Evolutionary conservation across 2,888 invertebrate genomes (phyloP), one percentile per base, ranked within the genome.

Genomic region (Pseudolycoriella hygida): DNA sequence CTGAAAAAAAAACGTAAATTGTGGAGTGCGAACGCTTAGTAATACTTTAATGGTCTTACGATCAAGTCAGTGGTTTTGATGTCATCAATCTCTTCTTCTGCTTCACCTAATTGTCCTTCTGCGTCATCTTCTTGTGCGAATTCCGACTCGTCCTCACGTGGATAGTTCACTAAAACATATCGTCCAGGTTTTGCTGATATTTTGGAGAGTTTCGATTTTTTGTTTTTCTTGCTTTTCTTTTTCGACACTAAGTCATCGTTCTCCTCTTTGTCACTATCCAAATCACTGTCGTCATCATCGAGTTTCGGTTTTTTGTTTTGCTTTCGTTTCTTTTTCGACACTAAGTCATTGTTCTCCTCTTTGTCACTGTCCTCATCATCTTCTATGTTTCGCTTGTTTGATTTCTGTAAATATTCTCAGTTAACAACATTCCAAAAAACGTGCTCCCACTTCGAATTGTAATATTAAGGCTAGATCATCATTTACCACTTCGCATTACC

Each of bases 141-240:
- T n/a, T 39, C 15, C 3, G 17, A 50, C 19, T 44, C 32, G 11
- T 53, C 51, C 17, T 51, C 43, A 12, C 53, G 45, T 11, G 56
- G 54, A 3, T 60, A 60, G 5, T 61, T 54, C 25, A 62, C 41
- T 2, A 62, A 46, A 0, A 57, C 57, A 51, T 59, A 64, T 3
- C 56, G 34, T 1, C 53, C 51, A 0, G 50, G 44, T 14, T 46
- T 19, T 17, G 12, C 20, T 40, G 18, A 39, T 34, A 41, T 43
- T 15, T 19, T 25, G 17, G 15, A 3, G 3, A 14, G 46, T 40
- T 48, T 34, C 30, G n/a, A 34, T 34, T 34, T 43, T 18, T 41
- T 49, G 47, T 46, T 30, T 48, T 48, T 38, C 42, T 52, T 49
- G 50, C 48, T 45, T 47, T 51, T 46, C 46, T 52, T 48, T 47